These are phyloP conservation scores for Hirtodrosophila confusa DNA, from an alignment of 2,888 invertebrate genomes.

Conservation along the genomic window DNA sequence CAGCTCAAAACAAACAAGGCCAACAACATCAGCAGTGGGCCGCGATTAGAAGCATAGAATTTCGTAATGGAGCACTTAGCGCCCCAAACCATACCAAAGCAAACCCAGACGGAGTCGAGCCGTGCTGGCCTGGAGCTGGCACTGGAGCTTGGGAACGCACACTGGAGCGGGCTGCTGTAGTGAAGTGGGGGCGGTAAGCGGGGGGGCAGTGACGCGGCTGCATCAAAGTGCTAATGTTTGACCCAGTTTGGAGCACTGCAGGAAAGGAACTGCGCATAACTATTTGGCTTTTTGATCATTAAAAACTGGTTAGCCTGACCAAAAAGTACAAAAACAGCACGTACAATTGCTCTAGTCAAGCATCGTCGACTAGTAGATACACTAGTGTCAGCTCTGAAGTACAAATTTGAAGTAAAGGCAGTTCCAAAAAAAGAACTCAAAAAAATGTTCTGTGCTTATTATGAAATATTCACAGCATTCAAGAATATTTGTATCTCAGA, in stretches of 20 bases:
- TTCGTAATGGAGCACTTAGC: constrained; percentile 78
- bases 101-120: constrained; percentile 18
- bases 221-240: constrained; percentile 72
- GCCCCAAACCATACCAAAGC: constrained; percentile 41
- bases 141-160: constrained; percentile 17
- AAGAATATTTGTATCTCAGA: too few relatives aligned
- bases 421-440: too few relatives aligned
- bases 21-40: constrained; percentile 53
- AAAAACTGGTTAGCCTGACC: constrained; percentile 78
- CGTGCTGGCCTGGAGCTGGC: constrained; percentile 16
- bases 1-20: constrained; percentile 56
- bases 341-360: too few relatives aligned
- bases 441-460: too few relatives aligned
- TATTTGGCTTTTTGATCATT: constrained; percentile 73
- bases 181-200: not conserved
- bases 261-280: constrained; percentile 71
- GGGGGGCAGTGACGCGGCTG: constrained; percentile 40
- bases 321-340: constrained; percentile 26
- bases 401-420: too few relatives aligned
- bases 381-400: too few relatives aligned
- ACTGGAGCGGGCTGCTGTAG: constrained; percentile 1
- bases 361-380: too few relatives aligned
- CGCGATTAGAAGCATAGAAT: constrained; percentile 78
- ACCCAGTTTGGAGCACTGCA: constrained; percentile 73
- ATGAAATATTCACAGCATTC: too few relatives aligned